Percentiles rank a stretch among this genome's conserved stretches.
phyloP scores from a whole-genome alignment of 2,888 invertebrate genomes.

The Lepidonotus clava region DNA sequence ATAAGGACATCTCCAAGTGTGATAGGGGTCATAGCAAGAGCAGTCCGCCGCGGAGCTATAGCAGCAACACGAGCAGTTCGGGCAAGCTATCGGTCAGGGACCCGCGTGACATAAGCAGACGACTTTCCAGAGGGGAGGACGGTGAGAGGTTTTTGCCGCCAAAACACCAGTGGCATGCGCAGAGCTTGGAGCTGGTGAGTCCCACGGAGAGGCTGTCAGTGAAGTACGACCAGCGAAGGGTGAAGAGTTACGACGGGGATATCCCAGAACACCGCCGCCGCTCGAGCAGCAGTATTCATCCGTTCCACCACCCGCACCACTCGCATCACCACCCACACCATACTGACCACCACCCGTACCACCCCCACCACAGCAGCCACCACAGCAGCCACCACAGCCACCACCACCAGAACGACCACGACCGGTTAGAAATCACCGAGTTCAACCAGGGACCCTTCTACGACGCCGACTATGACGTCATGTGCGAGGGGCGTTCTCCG shows the following conservation, averaged over 20 bases:
- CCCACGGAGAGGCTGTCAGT: constrained; percentile 56
- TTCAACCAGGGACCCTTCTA: constrained; percentile 75
- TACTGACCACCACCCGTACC: not conserved
- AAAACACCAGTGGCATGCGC: constrained; percentile 61
- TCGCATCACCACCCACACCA: too few species aligned
- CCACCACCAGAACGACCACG: constrained; percentile 68
- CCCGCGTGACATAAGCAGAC: not conserved
- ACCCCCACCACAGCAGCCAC: not conserved
- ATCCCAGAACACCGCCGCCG: constrained; percentile 25
- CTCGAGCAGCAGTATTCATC: too few species aligned
- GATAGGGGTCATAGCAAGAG: constrained; percentile 11
- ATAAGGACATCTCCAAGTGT: not conserved
- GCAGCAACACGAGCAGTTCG: not conserved
- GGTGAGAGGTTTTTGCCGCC: not conserved
- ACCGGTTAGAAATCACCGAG: constrained; percentile 76
- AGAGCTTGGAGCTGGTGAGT: constrained; percentile 68
- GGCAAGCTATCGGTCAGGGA: not conserved
- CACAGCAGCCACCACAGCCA: not conserved
- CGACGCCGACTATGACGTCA: constrained; percentile 74
- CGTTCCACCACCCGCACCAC: too few species aligned
- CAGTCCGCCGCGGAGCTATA: not conserved
- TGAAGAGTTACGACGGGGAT: constrained; percentile 75
- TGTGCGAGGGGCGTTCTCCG: constrained; percentile 72
- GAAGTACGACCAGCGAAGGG: constrained; percentile 63
- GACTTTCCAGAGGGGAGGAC: not conserved